Evolutionary conservation across 2,888 invertebrate species (phyloP).

Genomic region (Homarus gammarus): DNA sequence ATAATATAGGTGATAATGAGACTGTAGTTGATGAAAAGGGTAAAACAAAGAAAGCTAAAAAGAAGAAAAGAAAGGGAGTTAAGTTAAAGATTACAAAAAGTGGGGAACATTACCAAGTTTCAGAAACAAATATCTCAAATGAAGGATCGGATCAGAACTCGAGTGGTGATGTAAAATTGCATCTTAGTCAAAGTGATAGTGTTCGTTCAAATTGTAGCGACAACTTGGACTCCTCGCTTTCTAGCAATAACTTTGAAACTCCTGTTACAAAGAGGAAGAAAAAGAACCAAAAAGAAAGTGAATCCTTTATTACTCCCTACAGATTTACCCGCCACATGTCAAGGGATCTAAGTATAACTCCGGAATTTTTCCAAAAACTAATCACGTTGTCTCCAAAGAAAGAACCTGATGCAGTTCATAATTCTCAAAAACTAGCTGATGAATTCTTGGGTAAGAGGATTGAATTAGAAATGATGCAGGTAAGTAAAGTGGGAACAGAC

Average conservation of each 20-base stretch:
- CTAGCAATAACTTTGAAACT: slow-evolving; percentile 6
- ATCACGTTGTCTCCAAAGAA: slow-evolving; percentile 64
- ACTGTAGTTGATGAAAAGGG: not conserved
- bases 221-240: slow-evolving; percentile 17
- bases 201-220: not conserved
- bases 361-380: slow-evolving; percentile 63
- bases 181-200: not conserved
- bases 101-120: slow-evolving; percentile 69
- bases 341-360: slow-evolving; percentile 65
- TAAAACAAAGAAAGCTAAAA: not conserved
- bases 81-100: slow-evolving; percentile 70
- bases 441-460: not conserved
- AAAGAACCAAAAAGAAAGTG: not conserved
- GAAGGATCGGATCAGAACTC: slow-evolving; percentile 54
- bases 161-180: slow-evolving; percentile 28
- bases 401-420: not conserved
- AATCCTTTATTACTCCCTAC: slow-evolving; percentile 52
- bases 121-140: slow-evolving; percentile 38
- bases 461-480: slow-evolving; percentile 17
- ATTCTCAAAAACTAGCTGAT: not conserved
- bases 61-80: slow-evolving; percentile 35
- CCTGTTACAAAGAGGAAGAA: slow-evolving; percentile 38
- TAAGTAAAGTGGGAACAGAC: not conserved
- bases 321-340: slow-evolving; percentile 75
- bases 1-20: not conserved